Evolutionary conservation across 2,113 vertebrate species (phyloP).

Genomic region (Vanacampus margaritifer): DNA sequence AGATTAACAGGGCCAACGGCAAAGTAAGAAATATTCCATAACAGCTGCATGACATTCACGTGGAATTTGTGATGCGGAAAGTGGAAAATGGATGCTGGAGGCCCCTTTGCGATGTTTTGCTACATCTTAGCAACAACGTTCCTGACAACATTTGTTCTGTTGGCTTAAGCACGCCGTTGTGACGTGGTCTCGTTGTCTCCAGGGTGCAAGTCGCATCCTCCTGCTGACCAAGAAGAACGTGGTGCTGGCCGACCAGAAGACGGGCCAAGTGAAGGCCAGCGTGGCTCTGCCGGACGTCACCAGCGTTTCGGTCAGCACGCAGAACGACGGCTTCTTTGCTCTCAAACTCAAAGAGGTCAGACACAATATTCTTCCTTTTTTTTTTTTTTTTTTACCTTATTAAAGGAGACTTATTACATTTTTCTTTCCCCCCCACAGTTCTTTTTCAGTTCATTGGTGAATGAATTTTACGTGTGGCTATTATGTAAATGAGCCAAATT

Average conservation of each 20-base stretch:
- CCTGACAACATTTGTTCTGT: too few species aligned
- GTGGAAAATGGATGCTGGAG: background rate
- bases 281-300: slow-evolving; percentile 87
- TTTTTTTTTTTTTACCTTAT: too few species aligned
- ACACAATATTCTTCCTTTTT: background rate
- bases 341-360: slow-evolving; percentile 91
- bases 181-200: background rate
- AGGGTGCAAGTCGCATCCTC: slow-evolving; percentile 87
- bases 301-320: slow-evolving; percentile 93
- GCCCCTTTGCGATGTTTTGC: background rate
- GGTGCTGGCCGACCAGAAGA: slow-evolving; percentile 93
- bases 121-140: background rate
- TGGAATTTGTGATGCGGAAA: too few species aligned
- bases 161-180: background rate
- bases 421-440: too few species aligned
- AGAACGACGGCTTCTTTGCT: slow-evolving; percentile 92
- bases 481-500: too few species aligned
- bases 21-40: slow-evolving; percentile 75
- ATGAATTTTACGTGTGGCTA: too few species aligned
- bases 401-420: too few species aligned
- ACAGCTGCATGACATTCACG: too few species aligned
- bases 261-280: slow-evolving; percentile 90
- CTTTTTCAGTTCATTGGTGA: too few species aligned
- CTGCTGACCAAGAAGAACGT: slow-evolving; percentile 91
- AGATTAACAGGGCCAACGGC: slow-evolving; percentile 96